phyloP scores from a whole-genome alignment of 1,140 invertebrate genomes.

The Panagrolaimus sp. region DNA sequence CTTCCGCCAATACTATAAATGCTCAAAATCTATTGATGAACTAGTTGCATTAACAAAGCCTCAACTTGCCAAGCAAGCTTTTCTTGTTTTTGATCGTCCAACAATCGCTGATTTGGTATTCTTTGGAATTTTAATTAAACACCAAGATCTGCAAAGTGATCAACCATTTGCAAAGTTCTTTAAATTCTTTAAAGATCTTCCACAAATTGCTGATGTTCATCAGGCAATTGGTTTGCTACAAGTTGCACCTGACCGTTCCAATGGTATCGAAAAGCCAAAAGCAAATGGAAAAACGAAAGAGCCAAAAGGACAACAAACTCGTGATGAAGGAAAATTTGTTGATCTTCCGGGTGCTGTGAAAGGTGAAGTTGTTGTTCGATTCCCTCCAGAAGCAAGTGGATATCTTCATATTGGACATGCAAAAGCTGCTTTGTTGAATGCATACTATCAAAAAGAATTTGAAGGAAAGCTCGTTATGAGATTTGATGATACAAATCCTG shows the following conservation, averaged over 20 bases:
- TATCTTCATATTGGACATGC: conserved; percentile 97
- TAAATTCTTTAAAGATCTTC: background rate
- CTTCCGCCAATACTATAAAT: background rate
- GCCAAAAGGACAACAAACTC: conserved; percentile 30
- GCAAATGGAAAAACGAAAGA: no score
- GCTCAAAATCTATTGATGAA: background rate
- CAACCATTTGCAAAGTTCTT: background rate
- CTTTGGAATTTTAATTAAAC: background rate
- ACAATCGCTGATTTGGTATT: background rate
- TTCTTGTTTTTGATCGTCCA: background rate
- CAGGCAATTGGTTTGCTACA: background rate
- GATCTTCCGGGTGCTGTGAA: conserved; percentile 89
- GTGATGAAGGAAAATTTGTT: conserved; percentile 85
- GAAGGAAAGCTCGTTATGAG: conserved; percentile 92
- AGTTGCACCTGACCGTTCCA: background rate
- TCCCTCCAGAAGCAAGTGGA: conserved; percentile 96
- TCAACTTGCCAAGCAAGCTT: background rate
- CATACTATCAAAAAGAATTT: conserved; percentile 88
- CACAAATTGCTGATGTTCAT: background rate
- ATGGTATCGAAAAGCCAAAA: no score
- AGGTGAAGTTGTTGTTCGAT: conserved; percentile 87
- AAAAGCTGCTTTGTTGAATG: conserved; percentile 94
- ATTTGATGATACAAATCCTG: conserved; percentile 99
- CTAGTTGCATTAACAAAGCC: background rate
- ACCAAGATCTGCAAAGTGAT: background rate